Evolutionary conservation across 2,888 invertebrate species (phyloP).

Genomic region (Orthosia gothica): DNA sequence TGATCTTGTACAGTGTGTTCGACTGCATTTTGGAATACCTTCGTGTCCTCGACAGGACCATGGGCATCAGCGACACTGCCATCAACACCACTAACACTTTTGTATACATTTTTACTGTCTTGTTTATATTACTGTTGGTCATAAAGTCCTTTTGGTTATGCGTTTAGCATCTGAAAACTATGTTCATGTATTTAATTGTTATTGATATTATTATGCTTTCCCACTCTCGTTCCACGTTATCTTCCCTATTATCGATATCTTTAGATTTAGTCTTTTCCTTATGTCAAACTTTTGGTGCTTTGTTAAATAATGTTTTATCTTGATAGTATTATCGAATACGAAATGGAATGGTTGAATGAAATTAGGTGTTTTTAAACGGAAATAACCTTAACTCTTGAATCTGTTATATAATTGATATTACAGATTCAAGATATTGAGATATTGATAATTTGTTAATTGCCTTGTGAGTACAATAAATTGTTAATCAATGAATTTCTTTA

Average conservation of each 20-base stretch:
- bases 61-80: conserved; percentile 73
- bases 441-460: not conserved
- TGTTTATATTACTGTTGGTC: conserved; percentile 37
- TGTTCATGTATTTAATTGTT: not conserved
- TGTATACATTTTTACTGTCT: conserved; percentile 74
- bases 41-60: conserved; percentile 78
- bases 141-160: conserved; percentile 34
- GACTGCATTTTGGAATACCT: conserved; percentile 85
- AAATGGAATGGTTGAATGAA: conserved; percentile 5
- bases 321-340: not conserved
- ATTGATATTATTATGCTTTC: not conserved
- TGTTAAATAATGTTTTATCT: not conserved
- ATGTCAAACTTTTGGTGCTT: not conserved
- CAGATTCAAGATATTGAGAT: too few relatives aligned
- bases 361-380: conserved; percentile 5
- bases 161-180: conserved; percentile 58
- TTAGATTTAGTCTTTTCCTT: not conserved
- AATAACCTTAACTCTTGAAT: too few relatives aligned
- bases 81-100: conserved; percentile 78
- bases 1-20: conserved; percentile 91
- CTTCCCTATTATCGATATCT: not conserved
- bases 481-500: conserved; percentile 1
- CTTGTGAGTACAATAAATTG: not conserved
- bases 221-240: not conserved
- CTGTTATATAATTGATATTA: too few relatives aligned